Percentiles rank a stretch among this genome's conserved stretches.
phyloP scores from a whole-genome alignment of 35 echinoderm and acorn worm species.

The Apostichopus parvimensis region DNA sequence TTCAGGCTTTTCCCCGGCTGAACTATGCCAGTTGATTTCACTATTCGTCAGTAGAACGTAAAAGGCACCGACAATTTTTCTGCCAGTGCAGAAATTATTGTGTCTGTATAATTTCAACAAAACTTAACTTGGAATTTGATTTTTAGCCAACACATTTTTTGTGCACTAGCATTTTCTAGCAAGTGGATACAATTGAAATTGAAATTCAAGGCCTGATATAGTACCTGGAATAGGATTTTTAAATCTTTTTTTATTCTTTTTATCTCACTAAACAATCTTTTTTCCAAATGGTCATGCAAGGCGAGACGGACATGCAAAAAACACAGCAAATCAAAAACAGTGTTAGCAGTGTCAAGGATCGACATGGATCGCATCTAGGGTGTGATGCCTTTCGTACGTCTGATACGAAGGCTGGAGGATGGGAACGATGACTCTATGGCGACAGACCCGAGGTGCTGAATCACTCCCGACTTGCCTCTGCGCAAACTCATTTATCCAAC shows the following conservation, averaged over 20 bases:
- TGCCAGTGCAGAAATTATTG: too few species aligned
- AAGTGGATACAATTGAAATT: too few species aligned
- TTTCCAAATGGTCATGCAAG: constrained; percentile 20
- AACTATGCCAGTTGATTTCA: too few species aligned
- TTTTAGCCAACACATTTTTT: too few species aligned
- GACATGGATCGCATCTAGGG: not conserved
- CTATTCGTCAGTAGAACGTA: too few species aligned
- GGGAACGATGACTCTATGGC: not conserved
- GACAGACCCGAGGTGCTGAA: not conserved
- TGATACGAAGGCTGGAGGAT: not conserved
- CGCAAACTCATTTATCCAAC: not conserved
- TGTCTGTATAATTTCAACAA: too few species aligned
- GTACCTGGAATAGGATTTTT: too few species aligned
- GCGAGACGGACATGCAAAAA: constrained; percentile 30
- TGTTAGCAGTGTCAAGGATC: not conserved
- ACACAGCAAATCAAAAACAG: constrained; percentile 25
- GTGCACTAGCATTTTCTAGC: too few species aligned
- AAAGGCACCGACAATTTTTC: too few species aligned
- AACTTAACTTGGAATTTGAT: too few species aligned
- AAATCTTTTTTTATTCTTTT: not conserved
- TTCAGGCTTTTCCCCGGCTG: too few species aligned
- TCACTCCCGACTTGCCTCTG: not conserved
- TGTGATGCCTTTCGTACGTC: not conserved
- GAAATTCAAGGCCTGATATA: too few species aligned
- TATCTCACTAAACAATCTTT: constrained; percentile 21